Base-by-base conservation (phyloP, 2,797 vertebrate species). In the Rachycentron canadum region DNA sequence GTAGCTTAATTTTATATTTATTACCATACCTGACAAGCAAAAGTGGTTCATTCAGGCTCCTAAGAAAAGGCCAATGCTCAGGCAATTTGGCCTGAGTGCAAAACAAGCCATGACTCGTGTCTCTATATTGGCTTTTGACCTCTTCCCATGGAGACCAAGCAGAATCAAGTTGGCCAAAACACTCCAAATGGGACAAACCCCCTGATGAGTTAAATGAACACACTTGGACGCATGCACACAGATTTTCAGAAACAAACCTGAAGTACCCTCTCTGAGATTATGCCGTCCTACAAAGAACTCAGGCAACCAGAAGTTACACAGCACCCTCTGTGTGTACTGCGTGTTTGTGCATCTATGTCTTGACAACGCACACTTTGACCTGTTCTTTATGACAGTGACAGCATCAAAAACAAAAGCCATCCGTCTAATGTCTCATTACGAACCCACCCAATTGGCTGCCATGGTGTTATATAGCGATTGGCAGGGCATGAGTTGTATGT, bases 31-130 rank as follows among this genome's bases (percentile, higher is more conserved):
- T 32, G 60, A 73, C 19, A 61, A 47, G 25, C 16, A 38, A 13
- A 69, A 45, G 30, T 30, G 21, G 2, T 64, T 83, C 17, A 73
- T 67, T 65, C 49, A 55, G 59, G 40, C 62, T 74, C 32, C 13
- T 75, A 64, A 40, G 68, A 63, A 62, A n/a, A 25, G 55, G 63
- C 36, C 45, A 65, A 56, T 26, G 43, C 62, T 73, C 43, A 45
- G 82, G 55, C 59, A 64, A 68, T 79, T 86, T 83, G 71, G 61
- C 83, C 30, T 1, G 19, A 63, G 68, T 76, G 65, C 69, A 85
- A 90, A 90, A 91, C 87, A 86, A 90, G 62, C 76, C 32, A 75
- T 47, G 78, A 82, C 81, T 88, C 73, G 56, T 84, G 88, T 86
- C 83, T 86, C 81, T 67, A 40, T 36, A 64, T 76, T 76, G 76